Conservation (phyloP, 2,888 invertebrate species). For the Tinea semifulvella region DNA sequence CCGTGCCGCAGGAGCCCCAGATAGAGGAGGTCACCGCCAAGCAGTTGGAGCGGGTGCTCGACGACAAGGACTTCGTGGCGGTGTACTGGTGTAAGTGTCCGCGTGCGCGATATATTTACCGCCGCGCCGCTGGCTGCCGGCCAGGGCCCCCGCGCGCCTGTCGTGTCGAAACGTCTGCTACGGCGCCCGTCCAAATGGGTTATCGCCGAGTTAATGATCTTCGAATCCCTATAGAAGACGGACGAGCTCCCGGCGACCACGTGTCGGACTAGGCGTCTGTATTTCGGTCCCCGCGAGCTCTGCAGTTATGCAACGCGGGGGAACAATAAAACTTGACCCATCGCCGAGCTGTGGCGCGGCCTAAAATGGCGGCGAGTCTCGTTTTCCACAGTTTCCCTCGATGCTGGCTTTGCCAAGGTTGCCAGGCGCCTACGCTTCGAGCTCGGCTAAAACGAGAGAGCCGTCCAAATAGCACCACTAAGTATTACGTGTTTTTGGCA, state of each 20-base stretch:
- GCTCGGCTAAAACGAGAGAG: slow-evolving; percentile 50
- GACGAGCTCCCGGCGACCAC: not conserved
- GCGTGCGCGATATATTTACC: slow-evolving; percentile 8
- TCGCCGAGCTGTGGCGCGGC: slow-evolving; percentile 47
- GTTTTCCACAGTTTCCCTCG: slow-evolving; percentile 50
- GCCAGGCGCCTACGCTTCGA: slow-evolving; percentile 57
- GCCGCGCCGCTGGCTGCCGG: slow-evolving; percentile 31
- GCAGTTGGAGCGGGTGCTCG: slow-evolving; percentile 88
- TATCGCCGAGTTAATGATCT: slow-evolving; percentile 55
- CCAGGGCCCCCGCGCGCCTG: slow-evolving; percentile 40
- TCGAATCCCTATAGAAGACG: slow-evolving; percentile 28
- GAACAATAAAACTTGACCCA: slow-evolving; percentile 63
- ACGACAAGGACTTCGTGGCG: slow-evolving; percentile 93
- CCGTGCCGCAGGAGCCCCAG: slow-evolving; percentile 71
- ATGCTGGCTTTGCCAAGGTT: slow-evolving; percentile 51
- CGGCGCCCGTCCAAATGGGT: slow-evolving; percentile 38
- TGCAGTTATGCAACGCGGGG: slow-evolving; percentile 59
- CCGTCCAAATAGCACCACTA: slow-evolving; percentile 53
- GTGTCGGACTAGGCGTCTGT: not conserved
- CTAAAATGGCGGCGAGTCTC: slow-evolving; percentile 63
- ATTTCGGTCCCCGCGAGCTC: slow-evolving; percentile 22
- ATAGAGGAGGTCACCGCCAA: slow-evolving; percentile 95
- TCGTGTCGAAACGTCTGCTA: slow-evolving; percentile 21
- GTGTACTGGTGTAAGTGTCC: slow-evolving; percentile 94
- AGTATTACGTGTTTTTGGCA: slow-evolving; percentile 51